Conservation (phyloP, 2,113 vertebrate species). For the Morone saxatilis region DNA sequence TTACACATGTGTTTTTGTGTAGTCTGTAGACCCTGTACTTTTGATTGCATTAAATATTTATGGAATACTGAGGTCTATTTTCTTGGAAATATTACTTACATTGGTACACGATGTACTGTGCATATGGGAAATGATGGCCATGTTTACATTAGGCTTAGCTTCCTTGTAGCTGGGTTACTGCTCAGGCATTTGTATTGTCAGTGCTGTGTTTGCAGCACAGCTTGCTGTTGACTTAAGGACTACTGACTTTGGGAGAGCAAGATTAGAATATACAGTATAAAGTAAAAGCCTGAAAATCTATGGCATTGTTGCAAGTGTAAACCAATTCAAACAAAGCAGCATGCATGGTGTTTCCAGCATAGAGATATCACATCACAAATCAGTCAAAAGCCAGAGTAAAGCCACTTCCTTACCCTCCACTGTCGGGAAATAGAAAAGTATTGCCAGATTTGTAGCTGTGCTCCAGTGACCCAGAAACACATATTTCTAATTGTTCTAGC, state of each 20-base stretch:
- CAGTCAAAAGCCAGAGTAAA: conserved; percentile 51
- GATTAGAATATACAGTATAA: conserved; percentile 54
- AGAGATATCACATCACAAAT: conserved; percentile 42
- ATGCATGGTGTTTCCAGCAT: conserved; percentile 7
- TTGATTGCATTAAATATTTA: conserved; percentile 75
- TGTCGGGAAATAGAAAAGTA: conserved; percentile 50
- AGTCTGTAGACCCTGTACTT: conserved; percentile 34
- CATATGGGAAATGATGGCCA: conserved; percentile 50
- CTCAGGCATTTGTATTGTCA: conserved; percentile 49
- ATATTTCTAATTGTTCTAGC: conserved; percentile 80
- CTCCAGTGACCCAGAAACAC: conserved; percentile 80
- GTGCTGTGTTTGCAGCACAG: conserved; percentile 52
- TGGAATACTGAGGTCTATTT: conserved; percentile 50
- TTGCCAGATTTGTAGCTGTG: conserved; percentile 63
- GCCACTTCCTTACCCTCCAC: conserved; percentile 34
- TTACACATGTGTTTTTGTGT: conserved; percentile 47
- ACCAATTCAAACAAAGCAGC: conserved; percentile 55
- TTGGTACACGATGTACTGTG: conserved; percentile 22
- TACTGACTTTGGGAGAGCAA: conserved; percentile 48
- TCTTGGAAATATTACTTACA: conserved; percentile 48
- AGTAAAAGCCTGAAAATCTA: conserved; percentile 48
- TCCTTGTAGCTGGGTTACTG: conserved; percentile 46
- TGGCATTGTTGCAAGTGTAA: conserved; percentile 34
- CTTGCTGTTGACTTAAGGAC: conserved; percentile 65
- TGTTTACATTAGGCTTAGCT: conserved; percentile 58